Conservation (phyloP, 2,797 vertebrate species). For the Brachymystax lenok region DNA sequence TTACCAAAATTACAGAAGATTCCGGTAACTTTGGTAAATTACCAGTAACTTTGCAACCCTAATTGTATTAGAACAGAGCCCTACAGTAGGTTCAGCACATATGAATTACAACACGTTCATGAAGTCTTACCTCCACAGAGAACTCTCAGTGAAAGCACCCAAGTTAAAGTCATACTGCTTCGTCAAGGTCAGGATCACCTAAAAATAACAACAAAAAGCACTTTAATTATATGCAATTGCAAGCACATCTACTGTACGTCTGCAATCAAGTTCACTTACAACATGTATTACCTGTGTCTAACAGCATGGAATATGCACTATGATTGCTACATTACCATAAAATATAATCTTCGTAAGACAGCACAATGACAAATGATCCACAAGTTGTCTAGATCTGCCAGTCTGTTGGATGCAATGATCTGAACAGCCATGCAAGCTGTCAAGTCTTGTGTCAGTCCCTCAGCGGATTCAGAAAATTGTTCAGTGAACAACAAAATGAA, state of each 20-base stretch:
- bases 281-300: conserved; percentile 47
- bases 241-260: conserved; percentile 20
- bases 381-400: conserved; percentile 64
- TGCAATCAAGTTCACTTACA: not conserved
- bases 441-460: conserved; percentile 55
- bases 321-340: conserved; percentile 10
- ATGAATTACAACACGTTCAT: conserved; percentile 24
- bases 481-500: conserved; percentile 65
- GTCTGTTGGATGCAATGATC: conserved; percentile 52
- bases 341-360: conserved; percentile 15
- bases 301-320: conserved; percentile 48
- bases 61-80: too few species aligned
- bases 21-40: too few species aligned
- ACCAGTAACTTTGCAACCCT: too few species aligned
- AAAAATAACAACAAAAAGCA: conserved; percentile 50
- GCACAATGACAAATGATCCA: conserved; percentile 62
- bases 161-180: conserved; percentile 97
- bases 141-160: conserved; percentile 95
- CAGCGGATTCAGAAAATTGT: conserved; percentile 64
- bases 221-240: conserved; percentile 46
- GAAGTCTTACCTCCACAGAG: conserved; percentile 91
- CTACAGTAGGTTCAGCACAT: too few species aligned
- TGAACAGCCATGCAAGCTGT: conserved; percentile 45
- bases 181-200: conserved; percentile 98
- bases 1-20: too few species aligned